Conservation (phyloP, 2,113 vertebrate genomes). For the Tychaedon coryphoeus region DNA sequence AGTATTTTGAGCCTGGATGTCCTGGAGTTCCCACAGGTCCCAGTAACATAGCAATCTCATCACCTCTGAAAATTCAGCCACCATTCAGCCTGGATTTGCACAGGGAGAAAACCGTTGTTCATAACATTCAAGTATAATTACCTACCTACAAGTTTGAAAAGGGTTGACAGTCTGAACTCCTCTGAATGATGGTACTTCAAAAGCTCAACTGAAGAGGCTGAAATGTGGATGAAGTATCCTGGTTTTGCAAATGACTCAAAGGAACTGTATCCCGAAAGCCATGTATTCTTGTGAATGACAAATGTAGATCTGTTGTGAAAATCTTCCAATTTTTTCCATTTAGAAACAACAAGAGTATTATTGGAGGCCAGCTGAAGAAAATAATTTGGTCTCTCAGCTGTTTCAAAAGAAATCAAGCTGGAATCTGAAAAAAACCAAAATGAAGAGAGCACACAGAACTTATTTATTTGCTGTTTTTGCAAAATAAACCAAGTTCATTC, state of each 20-base stretch:
- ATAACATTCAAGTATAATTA: background rate
- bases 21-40: background rate
- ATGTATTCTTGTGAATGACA: conserved; percentile 83
- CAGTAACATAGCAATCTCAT: background rate
- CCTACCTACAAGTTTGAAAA: conserved; percentile 88
- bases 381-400: conserved; percentile 88
- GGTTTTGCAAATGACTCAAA: conserved; percentile 87
- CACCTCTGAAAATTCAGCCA: background rate
- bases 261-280: conserved; percentile 85
- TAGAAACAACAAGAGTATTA: conserved; percentile 79
- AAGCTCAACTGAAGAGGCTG: conserved; percentile 72
- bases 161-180: conserved; percentile 81
- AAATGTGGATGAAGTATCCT: conserved; percentile 83
- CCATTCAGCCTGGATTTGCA: background rate
- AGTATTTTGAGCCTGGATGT: background rate
- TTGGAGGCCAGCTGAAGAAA: conserved; percentile 78
- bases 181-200: conserved; percentile 82
- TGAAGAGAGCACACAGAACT: background rate
- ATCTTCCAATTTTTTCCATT: conserved; percentile 77
- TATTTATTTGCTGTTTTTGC: background rate
- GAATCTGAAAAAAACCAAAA: conserved; percentile 74
- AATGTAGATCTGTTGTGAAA: conserved; percentile 89
- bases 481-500: background rate
- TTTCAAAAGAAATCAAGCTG: conserved; percentile 87
- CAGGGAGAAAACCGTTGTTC: background rate